These are phyloP conservation scores for Volucella zonaria DNA, from an alignment of 2,888 invertebrate species.

Conservation along the genomic window DNA sequence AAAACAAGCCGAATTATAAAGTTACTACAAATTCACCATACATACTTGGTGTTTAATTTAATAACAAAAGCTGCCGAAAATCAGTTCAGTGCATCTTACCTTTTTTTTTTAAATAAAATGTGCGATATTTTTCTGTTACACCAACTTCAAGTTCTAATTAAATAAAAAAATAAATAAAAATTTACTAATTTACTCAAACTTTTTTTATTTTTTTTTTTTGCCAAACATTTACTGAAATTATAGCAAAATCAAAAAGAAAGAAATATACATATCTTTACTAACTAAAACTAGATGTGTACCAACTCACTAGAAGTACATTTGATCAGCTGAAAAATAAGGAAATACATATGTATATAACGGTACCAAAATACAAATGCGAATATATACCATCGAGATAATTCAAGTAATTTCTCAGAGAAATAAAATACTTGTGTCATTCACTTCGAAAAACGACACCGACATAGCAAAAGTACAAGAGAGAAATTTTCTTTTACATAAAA, in stretches of 20 bases:
- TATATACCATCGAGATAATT: constrained; percentile 38
- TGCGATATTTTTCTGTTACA: constrained; percentile 64
- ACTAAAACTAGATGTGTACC: constrained; percentile 44
- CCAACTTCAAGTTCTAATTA: constrained; percentile 70
- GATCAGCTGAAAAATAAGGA: constrained; percentile 68
- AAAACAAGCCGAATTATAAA: constrained; percentile 40
- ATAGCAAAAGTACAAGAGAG: constrained; percentile 16
- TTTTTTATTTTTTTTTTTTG: constrained; percentile 37
- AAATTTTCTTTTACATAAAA: constrained; percentile 5
- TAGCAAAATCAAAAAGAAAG: constrained; percentile 70
- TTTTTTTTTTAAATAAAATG: constrained; percentile 50
- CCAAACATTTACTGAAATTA: constrained; percentile 71
- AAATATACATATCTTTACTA: constrained; percentile 36
- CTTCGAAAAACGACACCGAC: constrained; percentile 7
- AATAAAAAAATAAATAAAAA: constrained; percentile 52
- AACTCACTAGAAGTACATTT: constrained; percentile 65
- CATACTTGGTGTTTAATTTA: constrained; percentile 37
- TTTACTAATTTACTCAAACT: constrained; percentile 30
- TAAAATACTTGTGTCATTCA: constrained; percentile 18
- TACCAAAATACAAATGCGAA: constrained; percentile 59
- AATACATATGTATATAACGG: constrained; percentile 32
- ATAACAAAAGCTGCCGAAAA: constrained; percentile 51
- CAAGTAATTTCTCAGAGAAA: constrained; percentile 24
- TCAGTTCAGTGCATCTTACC: constrained; percentile 68
- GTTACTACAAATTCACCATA: constrained; percentile 27